Percentiles rank a stretch among this genome's conserved stretches.
Evolutionary conservation across 2,888 invertebrate genomes (phyloP).

Genomic region (Diaperis boleti): DNA sequence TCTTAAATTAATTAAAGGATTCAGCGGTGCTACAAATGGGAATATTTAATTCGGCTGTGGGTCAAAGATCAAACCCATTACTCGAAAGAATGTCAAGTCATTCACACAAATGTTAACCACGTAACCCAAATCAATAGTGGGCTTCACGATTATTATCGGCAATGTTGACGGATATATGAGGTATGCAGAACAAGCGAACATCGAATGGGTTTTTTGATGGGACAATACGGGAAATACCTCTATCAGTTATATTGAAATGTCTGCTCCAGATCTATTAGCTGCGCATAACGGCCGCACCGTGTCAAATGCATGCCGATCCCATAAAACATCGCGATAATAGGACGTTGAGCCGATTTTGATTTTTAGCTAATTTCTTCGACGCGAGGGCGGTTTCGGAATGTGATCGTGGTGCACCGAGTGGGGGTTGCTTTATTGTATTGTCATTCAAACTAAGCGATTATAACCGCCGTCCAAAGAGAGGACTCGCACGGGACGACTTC

Average conservation of each 20-base stretch:
- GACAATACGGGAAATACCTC: slow-evolving; percentile 51
- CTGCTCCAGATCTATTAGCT: slow-evolving; percentile 62
- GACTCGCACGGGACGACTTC: background rate
- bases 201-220: slow-evolving; percentile 26
- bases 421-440: too few species aligned
- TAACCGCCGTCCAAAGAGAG: slow-evolving; percentile 1
- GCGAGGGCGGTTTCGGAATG: too few species aligned
- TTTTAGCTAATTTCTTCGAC: too few species aligned
- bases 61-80: slow-evolving; percentile 21
- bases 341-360: slow-evolving; percentile 47
- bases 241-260: slow-evolving; percentile 63
- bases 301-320: slow-evolving; percentile 61
- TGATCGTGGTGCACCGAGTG: too few species aligned
- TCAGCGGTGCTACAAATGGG: slow-evolving; percentile 12
- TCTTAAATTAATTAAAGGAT: slow-evolving; percentile 36
- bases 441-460: slow-evolving; percentile 5
- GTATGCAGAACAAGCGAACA: slow-evolving; percentile 27
- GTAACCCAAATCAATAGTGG: slow-evolving; percentile 15
- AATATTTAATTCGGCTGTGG: slow-evolving; percentile 12
- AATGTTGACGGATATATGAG: slow-evolving; percentile 30
- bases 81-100: slow-evolving; percentile 27
- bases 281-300: slow-evolving; percentile 61
- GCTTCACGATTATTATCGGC: slow-evolving; percentile 9
- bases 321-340: slow-evolving; percentile 61
- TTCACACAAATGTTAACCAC: slow-evolving; percentile 23